Conservation (phyloP, 2,797 vertebrate genomes). For the Hapalemur alaotrensis region DNA sequence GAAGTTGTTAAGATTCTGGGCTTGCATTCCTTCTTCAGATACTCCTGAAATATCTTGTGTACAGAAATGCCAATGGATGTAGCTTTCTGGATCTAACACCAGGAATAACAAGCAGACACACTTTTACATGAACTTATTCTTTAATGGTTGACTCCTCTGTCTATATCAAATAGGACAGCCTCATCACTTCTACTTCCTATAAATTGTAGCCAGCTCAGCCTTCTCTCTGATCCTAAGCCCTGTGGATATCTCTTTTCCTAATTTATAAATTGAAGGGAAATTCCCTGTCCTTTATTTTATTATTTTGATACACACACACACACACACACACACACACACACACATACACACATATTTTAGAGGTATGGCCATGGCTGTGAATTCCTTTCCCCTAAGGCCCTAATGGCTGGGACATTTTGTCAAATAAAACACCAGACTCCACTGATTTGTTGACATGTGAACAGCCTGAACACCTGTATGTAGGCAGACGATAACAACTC, state of each 20-base stretch:
- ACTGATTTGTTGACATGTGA: background rate
- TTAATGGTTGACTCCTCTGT: background rate
- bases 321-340: no score
- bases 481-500: background rate
- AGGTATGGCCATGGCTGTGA: background rate
- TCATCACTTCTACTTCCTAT: background rate
- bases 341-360: no score
- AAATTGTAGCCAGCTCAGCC: background rate
- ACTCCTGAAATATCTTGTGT: background rate
- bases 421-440: background rate
- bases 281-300: background rate
- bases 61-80: accelerated
- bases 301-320: background rate
- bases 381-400: background rate
- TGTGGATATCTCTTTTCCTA: background rate
- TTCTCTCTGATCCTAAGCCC: background rate
- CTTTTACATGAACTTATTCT: background rate
- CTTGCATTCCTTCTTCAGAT: background rate
- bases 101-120: background rate
- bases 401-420: background rate
- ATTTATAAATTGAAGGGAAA: background rate
- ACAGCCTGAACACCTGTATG: accelerated
- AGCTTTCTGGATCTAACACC: background rate
- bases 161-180: background rate
- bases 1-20: background rate